A percentile compares a stretch with the other conserved stretches of the same genome.
Evolutionary conservation across 2,113 vertebrate genomes (phyloP).

Genomic region (Equus quagga): DNA sequence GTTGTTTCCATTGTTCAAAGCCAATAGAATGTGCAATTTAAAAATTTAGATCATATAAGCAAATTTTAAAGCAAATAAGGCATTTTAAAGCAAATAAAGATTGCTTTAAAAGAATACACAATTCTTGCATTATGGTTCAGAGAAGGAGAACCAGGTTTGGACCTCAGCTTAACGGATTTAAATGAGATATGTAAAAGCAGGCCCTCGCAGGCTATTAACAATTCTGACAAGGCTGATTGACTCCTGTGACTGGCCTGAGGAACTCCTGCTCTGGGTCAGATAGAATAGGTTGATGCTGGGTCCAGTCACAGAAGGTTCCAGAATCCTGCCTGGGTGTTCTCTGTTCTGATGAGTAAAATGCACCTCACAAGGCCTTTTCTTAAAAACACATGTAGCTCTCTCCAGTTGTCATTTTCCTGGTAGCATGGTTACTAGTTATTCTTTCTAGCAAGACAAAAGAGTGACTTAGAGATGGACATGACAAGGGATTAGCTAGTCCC

Average conservation of each 20-base stretch:
- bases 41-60: background rate
- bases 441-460: conserved; percentile 27
- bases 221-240: background rate
- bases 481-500: background rate
- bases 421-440: background rate
- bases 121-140: background rate
- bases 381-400: conserved; percentile 36
- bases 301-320: background rate
- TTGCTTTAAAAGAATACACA: background rate
- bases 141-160: background rate
- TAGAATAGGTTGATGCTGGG: background rate
- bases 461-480: background rate
- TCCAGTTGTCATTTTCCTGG: background rate
- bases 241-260: background rate
- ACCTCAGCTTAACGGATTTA: background rate
- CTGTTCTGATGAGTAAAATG: conserved; percentile 8
- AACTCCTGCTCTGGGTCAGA: background rate
- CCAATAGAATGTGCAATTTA: background rate
- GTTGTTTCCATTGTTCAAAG: conserved; percentile 30
- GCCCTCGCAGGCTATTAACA: background rate
- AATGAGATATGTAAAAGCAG: background rate
- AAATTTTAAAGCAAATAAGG: too few relatives aligned
- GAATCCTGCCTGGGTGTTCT: background rate
- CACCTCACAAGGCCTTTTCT: background rate
- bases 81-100: background rate